phyloP scores from a whole-genome alignment of 2,888 invertebrate genomes.

The Philereme transversata region DNA sequence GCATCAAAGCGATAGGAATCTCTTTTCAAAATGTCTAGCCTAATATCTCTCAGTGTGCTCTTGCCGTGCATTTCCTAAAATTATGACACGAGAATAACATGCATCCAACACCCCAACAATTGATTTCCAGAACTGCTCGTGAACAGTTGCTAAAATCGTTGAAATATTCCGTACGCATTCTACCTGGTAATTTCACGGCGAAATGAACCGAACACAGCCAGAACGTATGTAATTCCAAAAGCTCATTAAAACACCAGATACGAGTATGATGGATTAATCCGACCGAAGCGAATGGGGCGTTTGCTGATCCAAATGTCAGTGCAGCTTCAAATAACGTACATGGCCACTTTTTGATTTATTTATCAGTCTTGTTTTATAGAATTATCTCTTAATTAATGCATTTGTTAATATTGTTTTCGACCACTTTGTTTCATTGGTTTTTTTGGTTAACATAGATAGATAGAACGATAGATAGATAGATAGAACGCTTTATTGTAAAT shows the following conservation, averaged over 20 bases:
- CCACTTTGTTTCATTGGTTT: too few species aligned
- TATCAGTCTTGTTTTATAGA: too few species aligned
- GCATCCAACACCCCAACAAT: conserved; percentile 7
- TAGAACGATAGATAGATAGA: too few species aligned
- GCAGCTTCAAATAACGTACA: neutral
- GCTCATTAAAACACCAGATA: conserved; percentile 9
- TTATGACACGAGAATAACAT: conserved; percentile 1
- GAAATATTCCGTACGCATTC: conserved; percentile 7
- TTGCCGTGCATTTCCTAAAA: too few species aligned
- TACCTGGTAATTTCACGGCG: conserved; percentile 11
- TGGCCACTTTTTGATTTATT: too few species aligned
- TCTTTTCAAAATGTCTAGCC: too few species aligned
- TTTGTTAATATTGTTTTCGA: too few species aligned
- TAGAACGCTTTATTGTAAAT: too few species aligned
- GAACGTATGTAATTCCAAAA: conserved; percentile 11
- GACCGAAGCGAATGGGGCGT: neutral
- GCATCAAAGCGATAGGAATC: too few species aligned
- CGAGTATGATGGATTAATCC: conserved; percentile 7
- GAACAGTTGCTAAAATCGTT: conserved; percentile 9
- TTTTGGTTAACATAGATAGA: too few species aligned
- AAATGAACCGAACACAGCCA: conserved; percentile 9
- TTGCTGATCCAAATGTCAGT: conserved; percentile 8
- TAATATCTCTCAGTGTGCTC: too few species aligned
- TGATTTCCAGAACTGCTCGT: neutral
- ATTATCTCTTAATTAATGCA: too few species aligned